A percentile compares a stretch with the other conserved stretches of the same genome.
phyloP scores from a whole-genome alignment of 1,140 invertebrate species.

The Drosophila leontia region DNA sequence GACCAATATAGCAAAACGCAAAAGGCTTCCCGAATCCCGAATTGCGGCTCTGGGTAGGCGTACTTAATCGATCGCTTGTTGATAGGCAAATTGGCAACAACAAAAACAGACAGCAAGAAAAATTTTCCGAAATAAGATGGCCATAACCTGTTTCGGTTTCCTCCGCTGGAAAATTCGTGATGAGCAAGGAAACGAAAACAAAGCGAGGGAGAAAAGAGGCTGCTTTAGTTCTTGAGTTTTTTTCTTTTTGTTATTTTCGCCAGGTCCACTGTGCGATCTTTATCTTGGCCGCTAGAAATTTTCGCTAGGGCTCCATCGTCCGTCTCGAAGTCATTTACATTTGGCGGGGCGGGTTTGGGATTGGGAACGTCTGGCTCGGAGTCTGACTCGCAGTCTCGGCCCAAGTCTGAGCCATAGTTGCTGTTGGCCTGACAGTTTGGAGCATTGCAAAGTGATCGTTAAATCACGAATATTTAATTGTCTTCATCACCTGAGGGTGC shows the following conservation, averaged over 20 bases:
- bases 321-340: constrained; percentile 74
- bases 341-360: constrained; percentile 64
- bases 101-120: constrained; percentile 30
- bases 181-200: constrained; percentile 54
- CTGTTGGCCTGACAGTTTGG: constrained; percentile 68
- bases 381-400: constrained; percentile 13
- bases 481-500: constrained; percentile 85
- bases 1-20: constrained; percentile 71
- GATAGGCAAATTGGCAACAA: constrained; percentile 85
- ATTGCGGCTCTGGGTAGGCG: constrained; percentile 69
- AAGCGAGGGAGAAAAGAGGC: constrained; percentile 30
- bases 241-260: constrained; percentile 31
- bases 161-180: constrained; percentile 74
- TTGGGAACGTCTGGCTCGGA: constrained; percentile 39
- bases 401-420: constrained; percentile 18
- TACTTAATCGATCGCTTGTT: constrained; percentile 85
- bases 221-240: constrained; percentile 71
- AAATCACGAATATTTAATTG: constrained; percentile 85
- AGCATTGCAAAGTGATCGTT: constrained; percentile 85
- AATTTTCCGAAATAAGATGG: constrained; percentile 17
- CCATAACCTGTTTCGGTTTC: constrained; percentile 70
- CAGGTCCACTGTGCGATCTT: constrained; percentile 74
- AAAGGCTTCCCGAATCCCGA: constrained; percentile 38
- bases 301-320: constrained; percentile 72
- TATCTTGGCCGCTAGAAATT: constrained; percentile 73